phyloP scores from a whole-genome alignment of 35 echinoderm and acorn worm genomes.

The Hemicentrotus pulcherrimus region DNA sequence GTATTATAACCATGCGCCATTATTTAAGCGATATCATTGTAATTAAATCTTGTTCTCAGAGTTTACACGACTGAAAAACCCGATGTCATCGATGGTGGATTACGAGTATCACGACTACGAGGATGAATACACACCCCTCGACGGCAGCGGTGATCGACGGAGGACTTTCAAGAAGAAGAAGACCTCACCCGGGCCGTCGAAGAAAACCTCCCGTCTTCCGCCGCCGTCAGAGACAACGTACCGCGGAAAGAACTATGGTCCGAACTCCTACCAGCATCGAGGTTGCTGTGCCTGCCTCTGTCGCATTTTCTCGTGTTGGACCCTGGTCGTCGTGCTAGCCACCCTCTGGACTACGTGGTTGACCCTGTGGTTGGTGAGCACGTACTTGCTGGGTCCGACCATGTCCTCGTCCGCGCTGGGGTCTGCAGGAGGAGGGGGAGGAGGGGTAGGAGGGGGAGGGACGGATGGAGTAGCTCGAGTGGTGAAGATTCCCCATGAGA shows the following conservation, averaged over 20 bases:
- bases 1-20: no score
- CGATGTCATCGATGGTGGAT: slow-evolving; percentile 32
- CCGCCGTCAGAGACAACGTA: slow-evolving; percentile 39
- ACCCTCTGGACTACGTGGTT: slow-evolving; percentile 29
- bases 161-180: background rate
- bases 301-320: slow-evolving; percentile 13
- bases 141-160: slow-evolving; percentile 33
- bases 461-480: slow-evolving; percentile 24
- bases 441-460: background rate
- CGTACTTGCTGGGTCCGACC: slow-evolving; percentile 1
- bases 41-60: background rate
- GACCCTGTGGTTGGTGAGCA: slow-evolving; percentile 1
- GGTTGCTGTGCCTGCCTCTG: background rate
- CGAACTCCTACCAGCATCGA: background rate
- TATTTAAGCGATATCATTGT: no score
- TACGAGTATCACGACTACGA: slow-evolving; percentile 42
- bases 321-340: background rate
- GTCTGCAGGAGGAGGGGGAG: background rate
- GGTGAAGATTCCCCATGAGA: slow-evolving; percentile 43
- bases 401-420: background rate
- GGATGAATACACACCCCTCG: slow-evolving; percentile 26
- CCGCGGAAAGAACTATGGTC: slow-evolving; percentile 15
- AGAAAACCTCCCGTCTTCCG: background rate
- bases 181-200: background rate
- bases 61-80: background rate